Evolutionary conservation across 2,888 invertebrate genomes (phyloP), one percentile per base, ranked within the genome.

Genomic region (Stenotaenia linearis): DNA sequence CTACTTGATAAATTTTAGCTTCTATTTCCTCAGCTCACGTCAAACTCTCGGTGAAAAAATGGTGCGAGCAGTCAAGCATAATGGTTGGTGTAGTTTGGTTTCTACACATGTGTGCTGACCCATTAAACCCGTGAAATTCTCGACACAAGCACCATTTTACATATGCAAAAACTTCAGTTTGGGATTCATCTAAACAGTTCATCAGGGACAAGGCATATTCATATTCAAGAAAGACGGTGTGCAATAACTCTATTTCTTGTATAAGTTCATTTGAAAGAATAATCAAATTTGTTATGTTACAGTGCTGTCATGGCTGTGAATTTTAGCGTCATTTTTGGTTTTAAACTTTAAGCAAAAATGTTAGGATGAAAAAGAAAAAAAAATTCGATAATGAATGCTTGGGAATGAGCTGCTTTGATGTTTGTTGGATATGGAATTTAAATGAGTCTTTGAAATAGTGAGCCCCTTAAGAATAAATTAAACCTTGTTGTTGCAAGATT

Each of bases 41-140:
- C 69, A 69, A 69, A 69, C 25, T 10, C 69, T 23, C 25, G 25
- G n/a, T 15, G 28, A 69, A 69, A 69, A 69, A 69, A 50, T 40
- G 40, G 50, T 50, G 21, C 9, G 25, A 28, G 25, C 25, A 69
- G 28, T 28, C 25, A 69, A 28, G 69, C 69, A 69, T 69, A 69
- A 69, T 69, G 69, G 69, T 69, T 69, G 28, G 69, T 69, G 69
- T 69, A 69, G 25, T 69, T 45, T 28, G 69, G 25, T 69, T 69
- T 69, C 69, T 69, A 69, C 25, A 69, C 69, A 69, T 69, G 69
- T 69, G 69, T 69, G 69, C 69, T 69, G 69, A 69, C 69, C 69
- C 69, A 69, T 69, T 69, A 69, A 69, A 69, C 69, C 28, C 28
- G 25, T 25, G 69, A 69, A 69, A 69, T 50, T 50, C 69, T 23